Evolutionary conservation across 2,888 invertebrate species (phyloP), one percentile per base, ranked within the genome.

Genomic region (Tyria jacobaeae): DNA sequence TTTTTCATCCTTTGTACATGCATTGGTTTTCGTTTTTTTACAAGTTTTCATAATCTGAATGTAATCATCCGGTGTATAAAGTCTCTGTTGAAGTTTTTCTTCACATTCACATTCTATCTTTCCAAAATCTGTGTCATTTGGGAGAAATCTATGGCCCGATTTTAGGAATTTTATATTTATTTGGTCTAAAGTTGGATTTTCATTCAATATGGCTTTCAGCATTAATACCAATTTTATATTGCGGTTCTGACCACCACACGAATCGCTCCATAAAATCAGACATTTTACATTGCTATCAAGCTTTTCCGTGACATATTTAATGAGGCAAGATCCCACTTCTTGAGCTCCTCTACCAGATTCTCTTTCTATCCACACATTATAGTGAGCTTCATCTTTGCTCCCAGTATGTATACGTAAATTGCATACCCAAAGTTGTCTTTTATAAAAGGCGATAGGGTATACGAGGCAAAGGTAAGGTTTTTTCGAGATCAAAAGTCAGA

Each of bases 321-420:
- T 57, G 1, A 66, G 49, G 52, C 68, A 64, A 51, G 68, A 70
- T 12, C 66, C 62, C 10, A 70, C 62, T 51, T 67, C 63, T 37
- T 67, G 67, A 4, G 68, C 47, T 31, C 64, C 68, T 57, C 66
- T 64, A 3, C 64, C 65, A 37, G 70, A 68, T 66, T 66, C 68
- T 17, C 63, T 62, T 65, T 70, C 66, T 51, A 70, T 60, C 62
- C 66, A 67, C 1, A 66, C 48, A 39, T 68, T 66, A 54, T 62
- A 64, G 48, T 63, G 57, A 41, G 49, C 61, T 66, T 64, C 24
- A 51, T 64, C 60, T 56, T 68, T 47, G 27, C 52, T 55, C 39
- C 57, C 62, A 31, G 60, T 35, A 60, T 60, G 63, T 69, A 63
- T 57, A 4, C 61, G 61, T 50, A 63, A n/a, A 70, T 68, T 61